Evolutionary conservation across 2,888 invertebrate species (phyloP), one percentile per base, ranked within the genome.

Genomic region (Gymnocheta viridis): DNA sequence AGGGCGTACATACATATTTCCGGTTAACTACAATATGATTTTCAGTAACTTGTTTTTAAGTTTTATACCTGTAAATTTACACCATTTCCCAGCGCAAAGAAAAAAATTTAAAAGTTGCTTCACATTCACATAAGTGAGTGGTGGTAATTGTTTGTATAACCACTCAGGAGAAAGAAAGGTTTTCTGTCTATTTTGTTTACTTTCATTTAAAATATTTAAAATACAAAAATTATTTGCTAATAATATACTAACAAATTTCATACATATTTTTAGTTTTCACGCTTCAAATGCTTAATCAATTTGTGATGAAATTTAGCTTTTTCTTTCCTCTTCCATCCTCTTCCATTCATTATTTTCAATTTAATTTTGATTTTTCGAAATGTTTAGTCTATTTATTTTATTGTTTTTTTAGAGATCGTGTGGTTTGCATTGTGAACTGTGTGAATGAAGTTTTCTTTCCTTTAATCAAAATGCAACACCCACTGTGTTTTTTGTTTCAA

Each of bases 1-100:
- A 49, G 56, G 32, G 62, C 78, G 7, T 32, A n/a, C n/a, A n/a
- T n/a, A n/a, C 32, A 82, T 78, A 82, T 78, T 69, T 82, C 82
- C 82, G 82, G 78, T 69, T 32, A 9, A 32, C 22, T 38, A 22
- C 14, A 47, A 41, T 49, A 24, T 56, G 58, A 58, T 54, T 64
- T 64, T 64, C 54, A 62, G 27, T 76, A 73, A 70, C n/a, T 17
- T 51, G 7, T 41, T 62, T 54, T 62, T 22, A 49, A 56, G n/a
- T 29, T 41, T 24, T 41, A n/a, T 41, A 41, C 41, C 5, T 22
- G 4, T 19, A 19, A 14, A 70, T 47, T 44, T 56, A 47, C 35
- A 76, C 44, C 66, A 47, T 76, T 76, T 76, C 76, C 44, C 10
- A 41, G 0, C 27, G 41, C 7, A 73, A 35, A 44, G n/a, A 10